phyloP scores from a whole-genome alignment of 2,888 invertebrate genomes.

The Uropetala carovei region DNA sequence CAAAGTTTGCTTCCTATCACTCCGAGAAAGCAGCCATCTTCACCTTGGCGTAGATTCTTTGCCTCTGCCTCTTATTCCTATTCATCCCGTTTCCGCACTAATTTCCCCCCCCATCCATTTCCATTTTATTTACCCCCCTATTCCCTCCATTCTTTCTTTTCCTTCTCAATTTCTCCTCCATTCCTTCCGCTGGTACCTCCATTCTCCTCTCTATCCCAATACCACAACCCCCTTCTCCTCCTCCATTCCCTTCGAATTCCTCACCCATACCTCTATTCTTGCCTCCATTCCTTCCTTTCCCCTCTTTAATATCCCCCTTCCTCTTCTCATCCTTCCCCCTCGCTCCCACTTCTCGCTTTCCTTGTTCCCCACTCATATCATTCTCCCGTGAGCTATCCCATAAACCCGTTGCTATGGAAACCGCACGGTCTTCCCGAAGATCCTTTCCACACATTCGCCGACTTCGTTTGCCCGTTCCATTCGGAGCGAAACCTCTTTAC shows the following conservation, averaged over 20 bases:
- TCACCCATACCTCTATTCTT: background rate
- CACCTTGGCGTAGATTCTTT: background rate
- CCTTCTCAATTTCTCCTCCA: background rate
- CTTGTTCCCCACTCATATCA: background rate
- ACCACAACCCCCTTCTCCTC: background rate
- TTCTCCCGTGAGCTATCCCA: background rate
- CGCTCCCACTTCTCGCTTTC: background rate
- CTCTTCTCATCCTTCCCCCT: background rate
- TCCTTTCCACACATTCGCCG: conserved; percentile 37
- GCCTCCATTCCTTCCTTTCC: background rate
- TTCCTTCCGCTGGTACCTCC: background rate
- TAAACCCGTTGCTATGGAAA: conserved; percentile 50
- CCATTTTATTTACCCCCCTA: background rate
- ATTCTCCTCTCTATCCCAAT: background rate
- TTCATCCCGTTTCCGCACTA: background rate
- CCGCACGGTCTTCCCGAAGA: background rate
- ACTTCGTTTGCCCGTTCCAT: background rate
- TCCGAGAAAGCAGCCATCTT: no score
- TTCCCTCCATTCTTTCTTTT: background rate
- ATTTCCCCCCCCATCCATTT: background rate
- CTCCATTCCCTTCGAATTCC: background rate
- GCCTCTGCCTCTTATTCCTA: background rate
- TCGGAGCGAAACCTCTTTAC: background rate
- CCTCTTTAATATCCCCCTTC: conserved; percentile 9
- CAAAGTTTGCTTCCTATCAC: no score